These are phyloP conservation scores for Gnathonemus longibarbis DNA, from an alignment of 2,113 vertebrate genomes.

Conservation along the genomic window DNA sequence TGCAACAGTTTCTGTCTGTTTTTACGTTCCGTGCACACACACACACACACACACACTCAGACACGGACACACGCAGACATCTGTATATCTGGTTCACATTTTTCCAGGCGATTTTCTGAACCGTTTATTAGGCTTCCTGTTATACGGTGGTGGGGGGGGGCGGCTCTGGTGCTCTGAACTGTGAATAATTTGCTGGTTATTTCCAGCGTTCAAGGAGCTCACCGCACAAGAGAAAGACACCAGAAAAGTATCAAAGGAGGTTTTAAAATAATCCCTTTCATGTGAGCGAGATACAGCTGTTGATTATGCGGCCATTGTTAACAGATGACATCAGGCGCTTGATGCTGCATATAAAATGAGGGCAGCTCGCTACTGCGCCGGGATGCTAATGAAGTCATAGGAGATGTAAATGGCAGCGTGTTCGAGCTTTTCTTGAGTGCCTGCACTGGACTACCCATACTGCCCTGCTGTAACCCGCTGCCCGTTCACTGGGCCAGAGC, in stretches of 20 bases:
- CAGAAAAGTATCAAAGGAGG: neutral
- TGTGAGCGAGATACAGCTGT: slow-evolving; percentile 17
- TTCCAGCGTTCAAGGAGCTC: slow-evolving; percentile 4
- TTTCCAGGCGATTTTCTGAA: neutral
- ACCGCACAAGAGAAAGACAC: neutral
- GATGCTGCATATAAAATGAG: neutral
- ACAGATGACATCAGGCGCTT: slow-evolving; percentile 2
- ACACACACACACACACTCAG: no score
- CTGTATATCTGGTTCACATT: neutral
- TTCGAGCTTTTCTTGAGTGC: neutral
- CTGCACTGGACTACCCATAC: neutral
- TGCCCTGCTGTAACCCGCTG: neutral
- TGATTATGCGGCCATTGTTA: slow-evolving; percentile 12
- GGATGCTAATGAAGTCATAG: slow-evolving; percentile 1
- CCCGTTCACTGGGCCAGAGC: no score
- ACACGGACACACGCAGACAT: neutral
- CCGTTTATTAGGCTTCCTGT: slow-evolving; percentile 3
- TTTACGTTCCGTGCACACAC: neutral
- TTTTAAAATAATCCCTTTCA: slow-evolving; percentile 14
- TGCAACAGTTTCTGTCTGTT: neutral
- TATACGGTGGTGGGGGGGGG: neutral
- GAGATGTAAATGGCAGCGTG: neutral
- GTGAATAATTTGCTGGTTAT: slow-evolving; percentile 16
- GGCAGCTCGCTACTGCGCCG: neutral
- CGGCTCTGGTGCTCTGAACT: neutral